Evolutionary conservation across 2,113 vertebrate species (phyloP).

Genomic region (Melanerpes formicivorus): DNA sequence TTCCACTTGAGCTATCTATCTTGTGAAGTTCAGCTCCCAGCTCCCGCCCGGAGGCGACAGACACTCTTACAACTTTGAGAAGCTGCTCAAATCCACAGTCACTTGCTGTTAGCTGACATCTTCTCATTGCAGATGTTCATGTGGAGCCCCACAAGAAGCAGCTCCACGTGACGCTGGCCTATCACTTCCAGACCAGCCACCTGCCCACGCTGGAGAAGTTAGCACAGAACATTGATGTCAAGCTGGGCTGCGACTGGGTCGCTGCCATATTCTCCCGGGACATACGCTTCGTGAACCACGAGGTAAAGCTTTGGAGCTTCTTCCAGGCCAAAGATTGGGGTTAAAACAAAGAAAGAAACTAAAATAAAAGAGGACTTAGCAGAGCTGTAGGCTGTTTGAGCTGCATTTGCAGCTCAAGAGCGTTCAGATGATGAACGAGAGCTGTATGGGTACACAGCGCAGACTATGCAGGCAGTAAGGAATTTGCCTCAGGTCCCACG

Average conservation of each 20-base stretch:
- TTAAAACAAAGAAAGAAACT: no score
- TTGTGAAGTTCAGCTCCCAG: not conserved
- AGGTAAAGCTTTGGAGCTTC: constrained; percentile 77
- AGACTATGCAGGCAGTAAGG: not conserved
- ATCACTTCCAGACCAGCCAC: constrained; percentile 94
- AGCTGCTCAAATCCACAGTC: rapidly evolving
- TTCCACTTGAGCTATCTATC: not conserved
- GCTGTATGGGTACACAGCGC: rapidly evolving
- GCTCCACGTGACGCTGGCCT: constrained; percentile 95
- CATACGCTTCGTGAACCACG: constrained; percentile 94
- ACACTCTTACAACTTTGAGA: not conserved
- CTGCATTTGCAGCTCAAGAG: not conserved
- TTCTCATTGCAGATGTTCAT: constrained; percentile 82
- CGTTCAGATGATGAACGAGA: not conserved
- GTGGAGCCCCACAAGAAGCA: constrained; percentile 98
- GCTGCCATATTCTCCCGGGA: constrained; percentile 94
- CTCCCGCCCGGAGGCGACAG: rapidly evolving
- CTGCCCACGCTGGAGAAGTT: constrained; percentile 90
- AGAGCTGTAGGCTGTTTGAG: not conserved
- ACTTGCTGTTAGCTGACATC: not conserved
- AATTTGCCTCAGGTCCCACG: not conserved
- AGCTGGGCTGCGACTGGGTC: constrained; percentile 94
- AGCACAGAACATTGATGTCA: constrained; percentile 87
- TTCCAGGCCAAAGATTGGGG: not conserved
- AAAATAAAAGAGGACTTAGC: not conserved